Base-by-base conservation (phyloP, 1,140 invertebrate genomes). In the Bemisia tabaci region DNA sequence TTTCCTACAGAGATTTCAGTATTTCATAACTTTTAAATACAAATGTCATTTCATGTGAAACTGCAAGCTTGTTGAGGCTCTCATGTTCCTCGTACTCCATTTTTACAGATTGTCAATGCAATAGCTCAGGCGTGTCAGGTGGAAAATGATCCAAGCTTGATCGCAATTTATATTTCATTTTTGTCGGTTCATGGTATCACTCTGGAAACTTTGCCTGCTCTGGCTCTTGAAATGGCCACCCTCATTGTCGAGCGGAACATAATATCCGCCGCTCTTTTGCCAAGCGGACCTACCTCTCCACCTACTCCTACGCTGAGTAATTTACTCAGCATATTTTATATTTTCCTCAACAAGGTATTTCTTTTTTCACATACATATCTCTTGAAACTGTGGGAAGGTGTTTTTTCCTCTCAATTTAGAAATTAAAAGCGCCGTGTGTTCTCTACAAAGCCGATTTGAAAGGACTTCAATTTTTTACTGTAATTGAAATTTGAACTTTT, bases 181-280 rank as follows among this genome's bases (percentile, higher is more conserved):
- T 82, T 97, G 12, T 85, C 92, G 0, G 77, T 82, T 1, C 87
- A 93, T 77, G 87, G 33, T 23, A 58, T 67, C 33, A 67, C 66
- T 27, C 59, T 59, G 24, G 62, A 62, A 0, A 58, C 62, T n/a
- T 77, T 87, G 70, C 79, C 82, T 21, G 85, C 86, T 68, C 75
- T 87, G 23, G 83, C 85, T 0, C 79, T 88, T 76, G 94, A 97
- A 75, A 86, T 97, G 71, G 89, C 92, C 1, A 91, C 94, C 71
- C 79, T 97, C 60, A 89, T 98, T 63, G 94, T 97, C 22, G 94
- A 97, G 77, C 81, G 95, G n/a, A 90, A 87, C 68, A 92, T 89
- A 5, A 88, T 97, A 67, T 87, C 94, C 60, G 85, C 86, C 33
- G 87, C 89, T 63, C 89, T 97, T 65, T 78, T 96, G 22, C 92